These are phyloP conservation scores for Xylocopa sonorina DNA, from an alignment of 1,140 invertebrate genomes.

Conservation along the genomic window DNA sequence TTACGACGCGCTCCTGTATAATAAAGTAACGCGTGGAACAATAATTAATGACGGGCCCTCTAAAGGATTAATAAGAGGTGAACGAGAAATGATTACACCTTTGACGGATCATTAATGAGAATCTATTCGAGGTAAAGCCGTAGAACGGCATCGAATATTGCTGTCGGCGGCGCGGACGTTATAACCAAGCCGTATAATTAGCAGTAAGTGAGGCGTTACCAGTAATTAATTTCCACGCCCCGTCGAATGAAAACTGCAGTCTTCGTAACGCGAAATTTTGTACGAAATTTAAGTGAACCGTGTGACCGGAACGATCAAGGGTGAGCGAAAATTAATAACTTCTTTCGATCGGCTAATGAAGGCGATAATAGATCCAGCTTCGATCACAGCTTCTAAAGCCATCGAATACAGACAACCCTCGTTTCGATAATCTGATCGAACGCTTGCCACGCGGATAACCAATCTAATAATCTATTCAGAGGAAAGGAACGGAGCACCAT, in stretches of 20 bases:
- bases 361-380: too few species aligned
- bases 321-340: conserved; percentile 4
- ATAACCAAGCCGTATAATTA: conserved; percentile 31
- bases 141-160: conserved; percentile 3
- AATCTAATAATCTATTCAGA: too few species aligned
- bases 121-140: conserved; percentile 19
- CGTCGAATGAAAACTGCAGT: conserved; percentile 10
- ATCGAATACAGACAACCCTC: too few species aligned
- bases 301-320: conserved; percentile 7
- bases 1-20: background rate
- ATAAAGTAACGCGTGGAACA: background rate
- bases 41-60: conserved; percentile 13
- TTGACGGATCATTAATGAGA: conserved; percentile 36
- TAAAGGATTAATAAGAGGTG: background rate
- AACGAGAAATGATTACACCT: conserved; percentile 24
- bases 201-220: conserved; percentile 19
- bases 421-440: too few species aligned
- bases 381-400: too few species aligned
- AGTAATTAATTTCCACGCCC: conserved; percentile 28
- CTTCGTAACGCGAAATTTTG: conserved; percentile 32
- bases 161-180: background rate
- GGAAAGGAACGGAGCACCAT: too few species aligned
- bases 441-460: too few species aligned
- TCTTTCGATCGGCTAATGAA: too few species aligned
- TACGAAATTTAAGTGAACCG: background rate